Evolutionary conservation across 1,140 invertebrate genomes (phyloP).

Genomic region (Ostrea edulis): DNA sequence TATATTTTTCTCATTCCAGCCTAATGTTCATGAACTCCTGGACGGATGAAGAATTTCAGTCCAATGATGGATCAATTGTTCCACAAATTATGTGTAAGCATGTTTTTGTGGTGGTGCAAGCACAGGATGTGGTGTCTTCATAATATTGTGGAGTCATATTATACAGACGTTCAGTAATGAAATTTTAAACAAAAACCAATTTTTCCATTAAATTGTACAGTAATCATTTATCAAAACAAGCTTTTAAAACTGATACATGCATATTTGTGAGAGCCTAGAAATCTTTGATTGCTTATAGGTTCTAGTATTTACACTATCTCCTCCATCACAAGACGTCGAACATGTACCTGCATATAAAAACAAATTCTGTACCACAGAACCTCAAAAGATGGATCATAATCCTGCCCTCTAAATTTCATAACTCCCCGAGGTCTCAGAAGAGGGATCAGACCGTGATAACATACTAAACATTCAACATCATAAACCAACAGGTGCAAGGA

Average conservation of each 20-base stretch:
- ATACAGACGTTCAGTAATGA: no score
- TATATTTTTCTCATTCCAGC: background rate
- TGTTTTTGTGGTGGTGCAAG: no score
- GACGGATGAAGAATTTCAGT: background rate
- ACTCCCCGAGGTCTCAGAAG: background rate
- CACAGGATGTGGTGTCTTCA: no score
- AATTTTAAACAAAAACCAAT: no score
- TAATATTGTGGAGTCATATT: no score
- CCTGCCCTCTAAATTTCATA: background rate
- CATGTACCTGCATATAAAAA: background rate
- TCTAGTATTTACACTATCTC: background rate
- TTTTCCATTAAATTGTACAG: no score
- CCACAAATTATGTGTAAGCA: background rate
- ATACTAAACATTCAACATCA: background rate
- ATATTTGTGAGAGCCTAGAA: no score
- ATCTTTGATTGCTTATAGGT: no score
- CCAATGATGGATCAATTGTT: background rate
- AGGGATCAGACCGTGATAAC: background rate
- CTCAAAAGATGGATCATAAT: background rate
- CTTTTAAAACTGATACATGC: no score
- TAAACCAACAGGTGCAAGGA: constrained; percentile 31
- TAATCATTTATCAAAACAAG: no score
- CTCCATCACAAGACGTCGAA: background rate
- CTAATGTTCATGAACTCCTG: no score
- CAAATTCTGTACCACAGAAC: background rate